Evolutionary conservation across 1,140 invertebrate species (phyloP).

Genomic region (Scaptomyza montana): DNA sequence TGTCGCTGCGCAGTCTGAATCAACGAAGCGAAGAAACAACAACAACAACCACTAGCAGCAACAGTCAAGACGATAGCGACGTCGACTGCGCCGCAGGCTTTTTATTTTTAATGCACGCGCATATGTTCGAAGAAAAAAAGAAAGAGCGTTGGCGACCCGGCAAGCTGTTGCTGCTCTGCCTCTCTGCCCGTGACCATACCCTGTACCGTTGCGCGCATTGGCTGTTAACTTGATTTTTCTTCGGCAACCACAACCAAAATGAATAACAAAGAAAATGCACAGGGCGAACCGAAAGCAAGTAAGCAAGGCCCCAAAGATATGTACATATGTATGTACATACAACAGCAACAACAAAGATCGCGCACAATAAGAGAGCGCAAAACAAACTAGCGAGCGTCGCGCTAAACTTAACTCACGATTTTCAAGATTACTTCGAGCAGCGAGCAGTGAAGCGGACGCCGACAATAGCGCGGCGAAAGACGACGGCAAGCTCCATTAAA

Average conservation of each 20-base stretch:
- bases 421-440: conserved; percentile 67
- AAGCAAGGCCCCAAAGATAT: conserved; percentile 51
- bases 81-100: conserved; percentile 63
- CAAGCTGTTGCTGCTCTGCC: conserved; percentile 33
- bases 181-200: conserved; percentile 19
- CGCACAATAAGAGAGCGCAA: conserved; percentile 31
- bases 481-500: conserved; percentile 52
- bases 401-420: conserved; percentile 72
- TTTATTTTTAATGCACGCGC: conserved; percentile 60
- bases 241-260: conserved; percentile 52
- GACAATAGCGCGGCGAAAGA: conserved; percentile 7
- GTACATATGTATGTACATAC: conserved; percentile 6
- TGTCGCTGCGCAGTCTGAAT: conserved; percentile 54
- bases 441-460: conserved; percentile 9
- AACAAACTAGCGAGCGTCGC: conserved; percentile 48
- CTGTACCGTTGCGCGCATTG: conserved; percentile 60
- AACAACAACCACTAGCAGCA: conserved; percentile 40
- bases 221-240: conserved; percentile 80
- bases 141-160: conserved; percentile 49
- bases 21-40: conserved; percentile 64
- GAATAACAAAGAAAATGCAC: conserved; percentile 78
- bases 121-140: conserved; percentile 26
- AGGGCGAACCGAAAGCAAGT: conserved; percentile 50
- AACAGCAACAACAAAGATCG: conserved; percentile 16
- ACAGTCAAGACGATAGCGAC: conserved; percentile 24